Percentiles rank a stretch among this genome's conserved stretches.
These are phyloP conservation scores for Esox lucius DNA, from an alignment of 2,797 vertebrate species.

Conservation along the genomic window DNA sequence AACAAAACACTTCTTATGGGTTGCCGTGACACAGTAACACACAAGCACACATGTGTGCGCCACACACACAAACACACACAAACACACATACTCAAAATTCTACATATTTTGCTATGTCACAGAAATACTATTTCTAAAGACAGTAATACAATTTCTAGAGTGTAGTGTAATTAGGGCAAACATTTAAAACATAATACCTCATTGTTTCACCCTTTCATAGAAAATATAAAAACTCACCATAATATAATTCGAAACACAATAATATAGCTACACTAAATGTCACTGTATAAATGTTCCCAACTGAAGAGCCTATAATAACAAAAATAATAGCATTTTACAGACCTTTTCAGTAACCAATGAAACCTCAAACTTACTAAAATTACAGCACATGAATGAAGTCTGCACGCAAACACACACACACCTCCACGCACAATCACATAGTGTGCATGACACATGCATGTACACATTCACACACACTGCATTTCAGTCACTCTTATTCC, in stretches of 20 bases:
- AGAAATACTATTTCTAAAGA: not conserved
- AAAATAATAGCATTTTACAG: not conserved
- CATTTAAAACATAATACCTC: not conserved
- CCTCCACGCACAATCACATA: too few species aligned
- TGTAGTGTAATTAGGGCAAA: not conserved
- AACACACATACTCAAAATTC: not conserved
- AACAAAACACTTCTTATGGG: not conserved
- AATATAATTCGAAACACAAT: not conserved
- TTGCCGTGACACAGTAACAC: not conserved
- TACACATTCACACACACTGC: too few species aligned
- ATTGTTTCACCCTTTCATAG: not conserved
- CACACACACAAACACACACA: too few species aligned
- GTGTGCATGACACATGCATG: too few species aligned
- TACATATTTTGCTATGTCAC: not conserved
- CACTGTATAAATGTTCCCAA: not conserved
- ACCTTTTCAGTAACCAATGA: not conserved
- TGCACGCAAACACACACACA: too few species aligned
- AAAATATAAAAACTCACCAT: not conserved
- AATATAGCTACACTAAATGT: not conserved
- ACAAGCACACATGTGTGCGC: too few species aligned
- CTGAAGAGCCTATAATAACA: not conserved
- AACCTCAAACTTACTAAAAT: not conserved
- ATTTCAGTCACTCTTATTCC: too few species aligned
- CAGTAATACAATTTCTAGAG: not conserved
- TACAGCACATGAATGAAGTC: not conserved